Percentiles rank a stretch among this genome's conserved stretches.
Conservation (phyloP, 2,113 vertebrate genomes). For the Brachionichthys hirsutus region DNA sequence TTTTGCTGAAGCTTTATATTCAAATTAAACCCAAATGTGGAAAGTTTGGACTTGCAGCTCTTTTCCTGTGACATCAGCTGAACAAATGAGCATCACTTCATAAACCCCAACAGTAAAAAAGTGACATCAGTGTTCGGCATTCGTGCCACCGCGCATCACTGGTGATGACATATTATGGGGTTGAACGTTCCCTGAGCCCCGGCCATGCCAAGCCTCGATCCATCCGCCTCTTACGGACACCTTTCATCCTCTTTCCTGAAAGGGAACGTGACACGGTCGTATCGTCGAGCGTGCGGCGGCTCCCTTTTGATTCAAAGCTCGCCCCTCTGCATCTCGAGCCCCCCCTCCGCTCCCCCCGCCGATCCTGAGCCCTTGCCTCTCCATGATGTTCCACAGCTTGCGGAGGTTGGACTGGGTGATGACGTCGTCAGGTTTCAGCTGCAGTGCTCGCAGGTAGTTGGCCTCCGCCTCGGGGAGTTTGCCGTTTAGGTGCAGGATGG, state of each 20-base stretch:
- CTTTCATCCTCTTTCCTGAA: no score
- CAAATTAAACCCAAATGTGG: no score
- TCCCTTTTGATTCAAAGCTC: slow-evolving; percentile 16
- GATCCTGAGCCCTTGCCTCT: slow-evolving; percentile 91
- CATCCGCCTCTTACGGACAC: background rate
- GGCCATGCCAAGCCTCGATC: slow-evolving; percentile 14
- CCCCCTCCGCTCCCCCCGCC: slow-evolving; percentile 30
- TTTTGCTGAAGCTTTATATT: no score
- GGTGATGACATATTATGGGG: background rate
- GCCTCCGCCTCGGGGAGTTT: slow-evolving; percentile 89
- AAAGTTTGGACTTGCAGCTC: no score
- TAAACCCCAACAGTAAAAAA: slow-evolving; percentile 10
- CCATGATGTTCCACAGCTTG: slow-evolving; percentile 99
- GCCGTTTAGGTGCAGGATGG: slow-evolving; percentile 97
- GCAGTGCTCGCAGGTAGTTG: slow-evolving; percentile 94
- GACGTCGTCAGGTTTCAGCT: slow-evolving; percentile 92
- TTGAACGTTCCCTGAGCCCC: background rate
- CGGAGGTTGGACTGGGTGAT: slow-evolving; percentile 98
- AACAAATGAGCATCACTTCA: background rate
- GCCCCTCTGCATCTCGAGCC: slow-evolving; percentile 3
- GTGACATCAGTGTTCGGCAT: slow-evolving; percentile 12
- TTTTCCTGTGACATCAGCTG: no score
- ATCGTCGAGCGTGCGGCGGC: background rate
- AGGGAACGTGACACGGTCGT: background rate
- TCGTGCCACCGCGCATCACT: slow-evolving; percentile 9